A percentile compares a stretch with the other conserved stretches of the same genome.
These are phyloP conservation scores for Prorops nasuta DNA, from an alignment of 1,140 invertebrate genomes.

Conservation along the genomic window DNA sequence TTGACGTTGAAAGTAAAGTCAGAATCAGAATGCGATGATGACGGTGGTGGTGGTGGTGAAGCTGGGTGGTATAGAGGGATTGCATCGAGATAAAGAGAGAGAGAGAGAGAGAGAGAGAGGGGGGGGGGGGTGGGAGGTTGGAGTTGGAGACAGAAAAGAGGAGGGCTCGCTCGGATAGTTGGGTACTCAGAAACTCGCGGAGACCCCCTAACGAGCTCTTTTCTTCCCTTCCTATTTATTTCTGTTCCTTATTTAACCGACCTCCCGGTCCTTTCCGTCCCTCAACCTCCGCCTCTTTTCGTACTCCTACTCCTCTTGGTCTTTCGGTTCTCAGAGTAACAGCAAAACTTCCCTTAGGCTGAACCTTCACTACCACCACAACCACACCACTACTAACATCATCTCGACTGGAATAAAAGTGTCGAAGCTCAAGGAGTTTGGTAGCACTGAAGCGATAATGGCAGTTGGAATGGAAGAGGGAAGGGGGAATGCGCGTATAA, in stretches of 20 bases:
- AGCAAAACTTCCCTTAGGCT: conserved; percentile 35
- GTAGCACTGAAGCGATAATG: too few species aligned
- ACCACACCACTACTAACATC: too few species aligned
- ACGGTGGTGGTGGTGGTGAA: conserved; percentile 6
- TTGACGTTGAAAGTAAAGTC: conserved; percentile 37
- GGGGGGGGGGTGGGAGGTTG: conserved; percentile 13
- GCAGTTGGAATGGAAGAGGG: too few species aligned
- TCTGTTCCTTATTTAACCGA: conserved; percentile 55
- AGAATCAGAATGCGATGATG: conserved; percentile 24
- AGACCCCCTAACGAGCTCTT: conserved; percentile 55
- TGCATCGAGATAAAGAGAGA: conserved; percentile 1
- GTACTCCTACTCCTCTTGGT: conserved; percentile 10
- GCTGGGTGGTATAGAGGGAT: conserved; percentile 9
- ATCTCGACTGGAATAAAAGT: conserved; percentile 49
- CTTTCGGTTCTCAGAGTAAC: conserved; percentile 19
- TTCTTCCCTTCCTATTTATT: conserved; percentile 57
- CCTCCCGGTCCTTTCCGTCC: conserved; percentile 16
- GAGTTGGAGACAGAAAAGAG: conserved; percentile 11
- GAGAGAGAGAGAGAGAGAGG: conserved; percentile 23
- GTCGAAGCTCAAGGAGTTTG: conserved; percentile 20
- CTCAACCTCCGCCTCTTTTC: conserved; percentile 21
- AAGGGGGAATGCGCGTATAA: too few species aligned
- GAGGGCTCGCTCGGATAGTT: conserved; percentile 42
- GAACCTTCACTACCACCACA: conserved; percentile 36
- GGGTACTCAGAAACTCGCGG: conserved; percentile 50